These are phyloP conservation scores for Chloroceryle aenea DNA, from an alignment of 2,113 vertebrate genomes.

Conservation along the genomic window DNA sequence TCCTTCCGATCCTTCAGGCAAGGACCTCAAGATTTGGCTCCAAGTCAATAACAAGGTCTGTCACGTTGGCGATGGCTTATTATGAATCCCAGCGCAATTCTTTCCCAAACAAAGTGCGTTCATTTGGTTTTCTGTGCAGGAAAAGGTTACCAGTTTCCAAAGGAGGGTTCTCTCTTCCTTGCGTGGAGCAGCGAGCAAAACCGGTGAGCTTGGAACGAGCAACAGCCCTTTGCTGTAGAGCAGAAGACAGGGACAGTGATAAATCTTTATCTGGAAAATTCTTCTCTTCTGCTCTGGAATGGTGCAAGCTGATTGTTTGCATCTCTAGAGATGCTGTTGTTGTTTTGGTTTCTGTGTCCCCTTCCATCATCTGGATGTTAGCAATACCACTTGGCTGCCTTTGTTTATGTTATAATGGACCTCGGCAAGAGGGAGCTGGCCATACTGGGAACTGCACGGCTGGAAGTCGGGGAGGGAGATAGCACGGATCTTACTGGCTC, in stretches of 20 bases:
- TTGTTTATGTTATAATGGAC: conserved; percentile 11
- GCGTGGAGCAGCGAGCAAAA: neutral
- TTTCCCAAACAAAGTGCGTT: neutral
- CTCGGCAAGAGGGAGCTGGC: neutral
- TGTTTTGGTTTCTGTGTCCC: neutral
- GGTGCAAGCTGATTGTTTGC: neutral
- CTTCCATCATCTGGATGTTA: neutral
- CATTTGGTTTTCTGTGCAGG: neutral
- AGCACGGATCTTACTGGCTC: neutral
- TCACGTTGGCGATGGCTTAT: conserved; percentile 19
- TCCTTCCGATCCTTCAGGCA: conserved; percentile 54
- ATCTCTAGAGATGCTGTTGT: neutral
- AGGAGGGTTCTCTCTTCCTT: neutral
- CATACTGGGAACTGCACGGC: neutral
- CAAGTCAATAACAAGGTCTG: conserved; percentile 48
- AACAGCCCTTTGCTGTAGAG: neutral
- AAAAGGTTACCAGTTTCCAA: conserved; percentile 39
- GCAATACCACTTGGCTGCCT: conserved; percentile 16
- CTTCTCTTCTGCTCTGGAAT: neutral
- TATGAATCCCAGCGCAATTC: neutral
- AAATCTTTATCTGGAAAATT: neutral
- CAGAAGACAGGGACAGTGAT: neutral
- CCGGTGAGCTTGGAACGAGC: rapidly evolving
- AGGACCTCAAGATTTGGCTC: conserved; percentile 62
- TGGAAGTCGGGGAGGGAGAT: neutral